Evolutionary conservation across 2,888 invertebrate genomes (phyloP), one percentile per base, ranked within the genome.

Genomic region (Salpingus planirostris): DNA sequence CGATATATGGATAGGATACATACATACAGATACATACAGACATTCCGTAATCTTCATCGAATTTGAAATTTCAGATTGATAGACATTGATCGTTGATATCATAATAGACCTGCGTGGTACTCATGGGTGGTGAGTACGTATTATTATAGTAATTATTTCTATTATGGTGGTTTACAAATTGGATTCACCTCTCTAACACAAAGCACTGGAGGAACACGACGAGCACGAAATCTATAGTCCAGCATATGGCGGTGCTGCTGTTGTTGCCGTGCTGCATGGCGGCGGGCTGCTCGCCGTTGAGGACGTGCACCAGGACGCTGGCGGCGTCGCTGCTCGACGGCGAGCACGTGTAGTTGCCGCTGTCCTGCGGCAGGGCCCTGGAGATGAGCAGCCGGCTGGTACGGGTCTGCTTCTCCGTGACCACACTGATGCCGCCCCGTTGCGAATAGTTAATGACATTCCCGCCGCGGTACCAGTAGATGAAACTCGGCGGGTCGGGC

Each of bases 261-360:
- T 58, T 60, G 46, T 58, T 58, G 27, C 65, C 64, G 36, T 65
- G 64, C 42, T 66, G 66, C 65, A 66, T 66, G 7, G 66, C 66
- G 12, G 65, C 66, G 3, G 66, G 65, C 37, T 62, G 59, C 49
- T 66, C 65, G 11, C 64, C 73, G 53, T 72, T 73, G 38, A 74
- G 63, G 29, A 74, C 73, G 48, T 73, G 73, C 30, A 74, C 71
- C 36, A 71, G 58, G 37, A 74, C 72, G 52, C 70, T 70, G 29
- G 71, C 73, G 11, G 70, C 68, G 46, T 73, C 71, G 27, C 71
- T 62, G 43, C 59, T 59, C 10, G 63, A 64, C 7, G 90, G 89
- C 33, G 83, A 80, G 63, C 89, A 90, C 37, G 89, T 90, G 64
- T 90, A 90, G 70, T 89, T 89, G 47, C 90, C 89, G 31, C 81